Evolutionary conservation across 2,113 vertebrate species (phyloP).

Genomic region (Paedocypris sp.): DNA sequence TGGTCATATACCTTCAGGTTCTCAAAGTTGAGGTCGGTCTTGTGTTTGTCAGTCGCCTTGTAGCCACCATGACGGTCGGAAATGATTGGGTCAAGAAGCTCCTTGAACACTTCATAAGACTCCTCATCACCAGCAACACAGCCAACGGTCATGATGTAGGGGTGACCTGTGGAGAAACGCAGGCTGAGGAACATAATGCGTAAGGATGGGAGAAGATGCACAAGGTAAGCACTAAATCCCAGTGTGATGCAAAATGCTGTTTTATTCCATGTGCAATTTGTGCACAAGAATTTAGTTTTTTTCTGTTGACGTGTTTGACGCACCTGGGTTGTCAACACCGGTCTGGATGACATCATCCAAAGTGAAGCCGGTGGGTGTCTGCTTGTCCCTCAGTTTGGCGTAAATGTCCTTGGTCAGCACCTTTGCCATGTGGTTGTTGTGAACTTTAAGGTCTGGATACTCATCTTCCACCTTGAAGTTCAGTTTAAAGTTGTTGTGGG

Average conservation of each 20-base stretch:
- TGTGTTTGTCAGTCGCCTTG: slow-evolving; percentile 86
- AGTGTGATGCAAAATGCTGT: too few species aligned
- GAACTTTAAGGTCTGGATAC: slow-evolving; percentile 71
- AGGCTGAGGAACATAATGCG: not conserved
- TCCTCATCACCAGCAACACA: slow-evolving; percentile 89
- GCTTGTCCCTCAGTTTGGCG: slow-evolving; percentile 76
- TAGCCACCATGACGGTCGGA: slow-evolving; percentile 81
- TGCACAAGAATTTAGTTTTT: too few species aligned
- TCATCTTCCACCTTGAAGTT: slow-evolving; percentile 76
- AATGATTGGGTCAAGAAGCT: slow-evolving; percentile 78
- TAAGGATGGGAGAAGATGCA: too few species aligned
- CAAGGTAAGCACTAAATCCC: too few species aligned
- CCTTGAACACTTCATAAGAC: slow-evolving; percentile 78
- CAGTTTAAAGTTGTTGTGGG: slow-evolving; percentile 89
- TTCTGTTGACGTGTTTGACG: slow-evolving; percentile 12
- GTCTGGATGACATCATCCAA: slow-evolving; percentile 85
- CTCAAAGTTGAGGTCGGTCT: slow-evolving; percentile 85
- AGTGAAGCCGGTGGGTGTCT: slow-evolving; percentile 81
- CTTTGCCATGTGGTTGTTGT: slow-evolving; percentile 97
- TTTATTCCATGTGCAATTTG: too few species aligned
- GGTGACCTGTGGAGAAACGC: slow-evolving; percentile 66
- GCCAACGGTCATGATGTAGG: slow-evolving; percentile 94
- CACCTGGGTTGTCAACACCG: slow-evolving; percentile 87
- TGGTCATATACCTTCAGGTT: slow-evolving; percentile 91
- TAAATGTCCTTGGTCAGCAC: slow-evolving; percentile 70